Conservation (phyloP, 2,113 vertebrate species). For the Chelonoidis abingdonii region DNA sequence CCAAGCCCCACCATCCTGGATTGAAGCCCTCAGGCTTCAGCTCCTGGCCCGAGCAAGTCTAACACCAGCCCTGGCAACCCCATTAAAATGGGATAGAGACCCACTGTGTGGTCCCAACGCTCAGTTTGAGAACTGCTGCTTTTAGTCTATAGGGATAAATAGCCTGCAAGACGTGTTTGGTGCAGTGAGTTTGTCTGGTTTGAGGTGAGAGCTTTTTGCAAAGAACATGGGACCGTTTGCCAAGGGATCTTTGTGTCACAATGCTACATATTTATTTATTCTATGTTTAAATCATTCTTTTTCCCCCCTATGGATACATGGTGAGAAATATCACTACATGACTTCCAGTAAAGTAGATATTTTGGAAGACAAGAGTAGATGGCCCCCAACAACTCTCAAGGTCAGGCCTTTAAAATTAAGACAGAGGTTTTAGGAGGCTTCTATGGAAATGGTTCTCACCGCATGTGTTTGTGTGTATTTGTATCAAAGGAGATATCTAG, state of each 20-base stretch:
- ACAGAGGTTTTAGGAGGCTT: slow-evolving; percentile 56
- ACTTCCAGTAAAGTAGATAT: slow-evolving; percentile 55
- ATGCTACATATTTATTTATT: neutral
- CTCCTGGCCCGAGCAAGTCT: too few species aligned
- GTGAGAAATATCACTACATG: slow-evolving; percentile 22
- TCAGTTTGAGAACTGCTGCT: too few species aligned
- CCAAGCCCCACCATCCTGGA: too few species aligned
- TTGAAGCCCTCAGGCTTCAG: too few species aligned
- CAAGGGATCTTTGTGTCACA: neutral
- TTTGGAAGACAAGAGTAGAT: slow-evolving; percentile 12
- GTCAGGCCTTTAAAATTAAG: slow-evolving; percentile 64
- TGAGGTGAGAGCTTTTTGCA: neutral
- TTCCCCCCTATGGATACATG: neutral
- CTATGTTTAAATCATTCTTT: neutral
- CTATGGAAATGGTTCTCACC: slow-evolving; percentile 52
- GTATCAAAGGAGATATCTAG: slow-evolving; percentile 29
- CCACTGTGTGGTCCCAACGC: too few species aligned
- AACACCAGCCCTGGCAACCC: too few species aligned
- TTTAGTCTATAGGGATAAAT: neutral
- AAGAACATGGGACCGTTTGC: neutral
- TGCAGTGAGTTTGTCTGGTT: neutral
- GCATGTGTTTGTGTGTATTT: slow-evolving; percentile 22
- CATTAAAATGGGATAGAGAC: too few species aligned
- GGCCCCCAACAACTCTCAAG: slow-evolving; percentile 58
- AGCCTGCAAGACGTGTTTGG: neutral